Percentiles rank a stretch among this genome's conserved stretches.
Conservation (phyloP, 2,113 vertebrate species). For the Marmota monax region DNA sequence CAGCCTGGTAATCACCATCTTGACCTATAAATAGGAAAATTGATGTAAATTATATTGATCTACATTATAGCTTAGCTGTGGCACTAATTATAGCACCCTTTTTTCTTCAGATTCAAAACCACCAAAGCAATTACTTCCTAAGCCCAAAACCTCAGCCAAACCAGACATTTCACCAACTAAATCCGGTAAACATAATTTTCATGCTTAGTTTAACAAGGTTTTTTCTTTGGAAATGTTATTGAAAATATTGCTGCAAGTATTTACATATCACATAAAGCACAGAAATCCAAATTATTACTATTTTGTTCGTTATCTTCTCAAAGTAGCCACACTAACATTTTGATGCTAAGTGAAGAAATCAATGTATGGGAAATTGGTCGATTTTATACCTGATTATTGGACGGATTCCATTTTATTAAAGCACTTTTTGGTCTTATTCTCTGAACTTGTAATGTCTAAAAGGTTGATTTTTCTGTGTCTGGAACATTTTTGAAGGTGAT, state of each 20-base stretch:
- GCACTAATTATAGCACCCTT: constrained; percentile 44
- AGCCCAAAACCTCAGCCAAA: constrained; percentile 76
- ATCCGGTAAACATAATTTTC: constrained; percentile 81
- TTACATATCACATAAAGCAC: background rate
- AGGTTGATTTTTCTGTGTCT: constrained; percentile 33
- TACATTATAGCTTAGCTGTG: background rate
- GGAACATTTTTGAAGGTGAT: background rate
- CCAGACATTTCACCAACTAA: constrained; percentile 78
- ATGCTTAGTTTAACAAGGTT: constrained; percentile 7
- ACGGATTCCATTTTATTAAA: background rate
- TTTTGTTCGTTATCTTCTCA: constrained; percentile 52
- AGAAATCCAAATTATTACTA: background rate
- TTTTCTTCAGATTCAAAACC: constrained; percentile 83
- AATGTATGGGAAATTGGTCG: background rate
- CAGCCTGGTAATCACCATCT: constrained; percentile 52
- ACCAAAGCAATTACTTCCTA: constrained; percentile 72
- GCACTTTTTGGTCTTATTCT: background rate
- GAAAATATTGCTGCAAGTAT: background rate
- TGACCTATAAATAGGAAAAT: constrained; percentile 15
- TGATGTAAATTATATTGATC: background rate
- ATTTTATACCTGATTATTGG: background rate
- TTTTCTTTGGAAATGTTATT: constrained; percentile 8
- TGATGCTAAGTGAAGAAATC: constrained; percentile 14
- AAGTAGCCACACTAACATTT: background rate
- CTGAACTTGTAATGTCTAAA: background rate